phyloP scores from a whole-genome alignment of 2,113 vertebrate species.

The Gavialis gangeticus region DNA sequence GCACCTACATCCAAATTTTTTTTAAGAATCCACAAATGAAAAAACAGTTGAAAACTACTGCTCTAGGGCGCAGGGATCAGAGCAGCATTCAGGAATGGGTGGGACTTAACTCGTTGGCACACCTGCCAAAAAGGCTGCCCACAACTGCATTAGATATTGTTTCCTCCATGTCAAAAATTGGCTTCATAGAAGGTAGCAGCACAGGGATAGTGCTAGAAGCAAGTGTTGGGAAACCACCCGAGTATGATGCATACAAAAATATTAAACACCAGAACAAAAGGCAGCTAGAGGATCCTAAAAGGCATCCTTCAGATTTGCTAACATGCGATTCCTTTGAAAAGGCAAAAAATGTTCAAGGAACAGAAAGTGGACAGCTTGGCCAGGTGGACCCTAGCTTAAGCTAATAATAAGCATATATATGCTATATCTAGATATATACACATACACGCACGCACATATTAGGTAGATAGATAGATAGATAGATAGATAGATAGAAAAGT shows the following conservation, averaged over 20 bases:
- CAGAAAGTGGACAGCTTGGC: neutral
- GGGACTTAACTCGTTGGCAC: too few species aligned
- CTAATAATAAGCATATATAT: neutral
- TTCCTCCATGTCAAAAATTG: neutral
- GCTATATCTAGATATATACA: too few species aligned
- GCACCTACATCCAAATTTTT: too few species aligned
- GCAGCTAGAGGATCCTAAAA: neutral
- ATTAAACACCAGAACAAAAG: neutral
- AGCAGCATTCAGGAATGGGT: too few species aligned
- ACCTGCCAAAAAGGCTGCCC: too few species aligned
- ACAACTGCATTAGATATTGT: neutral
- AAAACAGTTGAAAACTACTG: too few species aligned
- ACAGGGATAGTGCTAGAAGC: neutral
- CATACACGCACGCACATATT: too few species aligned
- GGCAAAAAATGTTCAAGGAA: slow-evolving; percentile 16
- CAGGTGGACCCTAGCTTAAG: neutral
- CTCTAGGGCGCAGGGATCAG: too few species aligned
- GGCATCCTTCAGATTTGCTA: neutral
- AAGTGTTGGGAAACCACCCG: neutral
- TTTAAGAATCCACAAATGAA: too few species aligned
- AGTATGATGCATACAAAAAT: neutral
- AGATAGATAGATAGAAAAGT: too few species aligned
- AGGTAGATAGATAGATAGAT: too few species aligned
- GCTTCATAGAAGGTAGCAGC: neutral
- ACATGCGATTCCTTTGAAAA: neutral